Conservation (phyloP, 2,113 vertebrate species). For the Chrysemys picta region DNA sequence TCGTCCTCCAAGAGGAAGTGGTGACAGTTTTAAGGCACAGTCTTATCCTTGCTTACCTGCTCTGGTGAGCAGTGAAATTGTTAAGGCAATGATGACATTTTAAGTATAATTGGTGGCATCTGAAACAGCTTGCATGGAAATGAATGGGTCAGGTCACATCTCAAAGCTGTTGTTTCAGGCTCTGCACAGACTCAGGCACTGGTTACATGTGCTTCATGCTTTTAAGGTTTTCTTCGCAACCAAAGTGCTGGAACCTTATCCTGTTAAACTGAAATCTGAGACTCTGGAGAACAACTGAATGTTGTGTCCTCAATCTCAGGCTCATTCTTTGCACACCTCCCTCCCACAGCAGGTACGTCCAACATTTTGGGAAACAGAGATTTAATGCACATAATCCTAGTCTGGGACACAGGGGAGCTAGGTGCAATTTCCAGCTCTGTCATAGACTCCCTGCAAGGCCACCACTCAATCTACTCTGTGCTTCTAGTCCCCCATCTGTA, state of each 20-base stretch:
- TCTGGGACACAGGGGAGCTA: neutral
- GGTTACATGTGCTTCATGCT: neutral
- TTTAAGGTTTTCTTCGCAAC: neutral
- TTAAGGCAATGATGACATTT: neutral
- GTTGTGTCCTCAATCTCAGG: neutral
- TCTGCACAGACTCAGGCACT: neutral
- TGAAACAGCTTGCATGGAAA: rapidly evolving
- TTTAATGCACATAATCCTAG: neutral
- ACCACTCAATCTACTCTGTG: neutral
- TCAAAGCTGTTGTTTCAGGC: neutral
- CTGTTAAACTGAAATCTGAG: neutral
- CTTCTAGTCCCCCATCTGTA: neutral
- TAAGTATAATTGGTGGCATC: neutral
- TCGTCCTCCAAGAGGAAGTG: neutral
- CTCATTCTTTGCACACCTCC: neutral
- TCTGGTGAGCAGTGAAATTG: neutral
- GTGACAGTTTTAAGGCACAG: neutral
- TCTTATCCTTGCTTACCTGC: neutral
- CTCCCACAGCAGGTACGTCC: neutral
- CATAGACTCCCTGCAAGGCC: neutral
- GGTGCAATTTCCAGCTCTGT: neutral
- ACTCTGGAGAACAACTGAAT: neutral
- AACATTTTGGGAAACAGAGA: neutral
- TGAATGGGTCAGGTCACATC: neutral
- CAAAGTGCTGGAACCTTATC: neutral